A percentile compares a stretch with the other conserved stretches of the same genome.
These are phyloP conservation scores for Psittacula echo DNA, from an alignment of 2,797 vertebrate genomes.

Conservation along the genomic window DNA sequence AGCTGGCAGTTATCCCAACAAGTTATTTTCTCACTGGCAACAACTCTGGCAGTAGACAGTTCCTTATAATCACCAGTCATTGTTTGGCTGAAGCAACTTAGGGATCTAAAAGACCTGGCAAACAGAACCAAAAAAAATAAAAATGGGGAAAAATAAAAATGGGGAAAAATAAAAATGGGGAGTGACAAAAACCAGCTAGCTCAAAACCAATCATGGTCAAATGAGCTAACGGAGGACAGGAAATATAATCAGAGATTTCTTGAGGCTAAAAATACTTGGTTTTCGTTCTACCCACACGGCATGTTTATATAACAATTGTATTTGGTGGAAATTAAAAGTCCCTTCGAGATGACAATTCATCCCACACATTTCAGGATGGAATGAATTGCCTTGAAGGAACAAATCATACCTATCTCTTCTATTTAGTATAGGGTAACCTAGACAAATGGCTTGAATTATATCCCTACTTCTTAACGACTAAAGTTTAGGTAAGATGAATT, in stretches of 20 bases:
- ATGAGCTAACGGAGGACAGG: neutral
- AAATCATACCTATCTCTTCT: neutral
- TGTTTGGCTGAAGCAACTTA: neutral
- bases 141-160: neutral
- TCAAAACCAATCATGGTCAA: neutral
- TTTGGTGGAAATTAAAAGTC: neutral
- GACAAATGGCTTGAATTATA: neutral
- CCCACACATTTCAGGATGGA: neutral
- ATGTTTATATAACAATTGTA: neutral
- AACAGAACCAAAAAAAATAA: neutral
- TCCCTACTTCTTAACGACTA: neutral
- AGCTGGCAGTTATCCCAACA: neutral
- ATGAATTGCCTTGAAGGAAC: neutral
- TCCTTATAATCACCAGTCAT: neutral
- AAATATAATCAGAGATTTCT: neutral
- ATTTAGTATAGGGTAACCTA: neutral
- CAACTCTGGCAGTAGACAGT: neutral
- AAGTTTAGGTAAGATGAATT: constrained; percentile 1
- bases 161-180: neutral
- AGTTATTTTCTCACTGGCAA: neutral
- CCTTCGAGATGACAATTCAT: neutral
- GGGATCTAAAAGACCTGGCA: neutral
- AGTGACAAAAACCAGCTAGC: neutral
- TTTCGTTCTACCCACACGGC: neutral
- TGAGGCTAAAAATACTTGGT: neutral